Evolutionary conservation across 2,113 vertebrate species (phyloP), one percentile per base, ranked within the genome.

Genomic region (Dipodomys merriami): DNA sequence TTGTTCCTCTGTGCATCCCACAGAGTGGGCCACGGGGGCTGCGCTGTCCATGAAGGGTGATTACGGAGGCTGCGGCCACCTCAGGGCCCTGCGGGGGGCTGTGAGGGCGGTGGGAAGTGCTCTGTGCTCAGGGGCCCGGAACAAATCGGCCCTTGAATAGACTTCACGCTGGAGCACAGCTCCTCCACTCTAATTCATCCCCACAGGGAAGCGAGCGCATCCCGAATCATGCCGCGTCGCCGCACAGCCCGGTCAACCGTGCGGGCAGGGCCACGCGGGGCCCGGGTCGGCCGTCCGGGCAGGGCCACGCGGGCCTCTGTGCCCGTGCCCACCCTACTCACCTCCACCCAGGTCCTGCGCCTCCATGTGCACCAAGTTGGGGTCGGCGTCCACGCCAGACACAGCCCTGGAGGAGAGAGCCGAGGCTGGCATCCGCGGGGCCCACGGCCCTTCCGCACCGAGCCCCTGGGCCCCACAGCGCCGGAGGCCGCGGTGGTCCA

Each of bases 361-460:
- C 97, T 99, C 99, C 99, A 99, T 98, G 97, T 99, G 99, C 96
- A 99, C 99, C 97, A 99, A 95, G 96, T 99, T 98, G 73, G 98
- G 98, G 91, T 99, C 98, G 76, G 98, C 88, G 0, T 99, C 99
- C 97, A 99, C 98, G 88, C 98, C 98, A 67, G 98, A 98, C 86
- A 99, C 98, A 27, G 99, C 98, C 99, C 99, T 99, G 97, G 73
- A 90, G 91, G 9, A 91, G 33, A 85, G 60, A 0, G 4, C 19
- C 0, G 0, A 35, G 39, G 25, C 1, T 19, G 67, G 68, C 0
- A 2, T 6, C 0, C 1, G 67, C 8, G 1, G 4, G 30, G 30
- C 3, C 0, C 53, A 6, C 1, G 5, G 39, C 46, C 79, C 7
- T 9, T 16, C 27, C 25, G 22, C 7, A 4, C 1, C 7, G 1